Evolutionary conservation across 2,888 invertebrate genomes (phyloP).

Genomic region (Laothoe populi): DNA sequence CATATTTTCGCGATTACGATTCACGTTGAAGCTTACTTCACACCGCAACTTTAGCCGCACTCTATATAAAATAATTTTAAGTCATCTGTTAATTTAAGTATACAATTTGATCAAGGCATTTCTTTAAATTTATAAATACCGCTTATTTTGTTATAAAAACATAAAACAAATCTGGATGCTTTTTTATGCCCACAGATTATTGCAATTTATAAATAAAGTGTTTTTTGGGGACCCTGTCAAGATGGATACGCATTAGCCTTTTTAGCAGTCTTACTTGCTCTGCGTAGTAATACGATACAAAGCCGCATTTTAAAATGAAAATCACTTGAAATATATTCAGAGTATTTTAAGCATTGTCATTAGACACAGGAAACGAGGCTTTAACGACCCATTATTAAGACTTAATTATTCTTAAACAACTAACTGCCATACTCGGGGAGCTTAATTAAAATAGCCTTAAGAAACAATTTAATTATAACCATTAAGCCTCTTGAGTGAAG

Average conservation of each 20-base stretch:
- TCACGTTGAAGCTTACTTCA: too few relatives aligned
- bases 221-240: conserved; percentile 10
- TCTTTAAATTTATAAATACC: not conserved
- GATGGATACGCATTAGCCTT: conserved; percentile 1
- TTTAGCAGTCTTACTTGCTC: not conserved
- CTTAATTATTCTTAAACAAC: not conserved
- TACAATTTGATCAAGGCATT: too few relatives aligned
- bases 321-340: not conserved
- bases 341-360: not conserved
- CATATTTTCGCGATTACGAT: too few relatives aligned
- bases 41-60: too few relatives aligned
- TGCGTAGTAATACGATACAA: conserved; percentile 1
- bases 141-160: conserved; percentile 17
- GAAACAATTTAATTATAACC: too few relatives aligned
- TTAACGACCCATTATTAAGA: conserved; percentile 4
- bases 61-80: too few relatives aligned
- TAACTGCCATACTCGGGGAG: too few relatives aligned
- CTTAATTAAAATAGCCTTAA: too few relatives aligned
- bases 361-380: not conserved
- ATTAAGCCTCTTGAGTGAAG: too few relatives aligned
- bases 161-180: too few relatives aligned
- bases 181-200: too few relatives aligned
- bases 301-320: conserved; percentile 6
- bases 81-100: too few relatives aligned
- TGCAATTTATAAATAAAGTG: conserved; percentile 26